These are phyloP conservation scores for Apistogramma diplotaenia DNA, from an alignment of 2,113 vertebrate genomes.

Conservation along the genomic window DNA sequence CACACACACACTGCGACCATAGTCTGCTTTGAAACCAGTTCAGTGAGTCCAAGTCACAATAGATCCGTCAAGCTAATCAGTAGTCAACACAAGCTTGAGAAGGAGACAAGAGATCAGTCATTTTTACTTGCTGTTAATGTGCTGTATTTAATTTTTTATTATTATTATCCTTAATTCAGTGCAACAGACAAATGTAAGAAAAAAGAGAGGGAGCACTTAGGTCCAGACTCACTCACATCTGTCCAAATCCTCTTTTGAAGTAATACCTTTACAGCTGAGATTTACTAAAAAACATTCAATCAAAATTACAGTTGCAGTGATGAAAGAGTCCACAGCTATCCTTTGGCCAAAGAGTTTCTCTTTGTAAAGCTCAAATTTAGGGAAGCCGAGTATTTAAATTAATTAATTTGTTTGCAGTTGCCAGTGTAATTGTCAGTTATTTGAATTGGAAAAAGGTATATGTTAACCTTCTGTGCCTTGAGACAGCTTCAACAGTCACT, in stretches of 20 bases:
- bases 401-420: background rate
- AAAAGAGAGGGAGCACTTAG: background rate
- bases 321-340: background rate
- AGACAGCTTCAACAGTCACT: too few species aligned
- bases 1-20: slow-evolving; percentile 18
- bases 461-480: too few species aligned
- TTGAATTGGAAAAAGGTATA: background rate
- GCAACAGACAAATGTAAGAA: background rate
- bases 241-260: background rate
- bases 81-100: slow-evolving; percentile 47
- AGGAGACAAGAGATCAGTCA: slow-evolving; percentile 36
- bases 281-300: background rate
- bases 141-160: slow-evolving; percentile 9
- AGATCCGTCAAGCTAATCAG: slow-evolving; percentile 49
- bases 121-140: slow-evolving; percentile 42
- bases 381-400: background rate
- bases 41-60: slow-evolving; percentile 43
- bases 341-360: background rate
- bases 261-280: background rate
- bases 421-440: background rate
- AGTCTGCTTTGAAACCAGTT: slow-evolving; percentile 54
- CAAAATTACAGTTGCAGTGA: background rate
- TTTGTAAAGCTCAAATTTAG: background rate
- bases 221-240: too few species aligned
- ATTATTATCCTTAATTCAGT: background rate